These are phyloP conservation scores for Elephantulus edwardii DNA, from an alignment of 2,113 vertebrate species.

Conservation along the genomic window DNA sequence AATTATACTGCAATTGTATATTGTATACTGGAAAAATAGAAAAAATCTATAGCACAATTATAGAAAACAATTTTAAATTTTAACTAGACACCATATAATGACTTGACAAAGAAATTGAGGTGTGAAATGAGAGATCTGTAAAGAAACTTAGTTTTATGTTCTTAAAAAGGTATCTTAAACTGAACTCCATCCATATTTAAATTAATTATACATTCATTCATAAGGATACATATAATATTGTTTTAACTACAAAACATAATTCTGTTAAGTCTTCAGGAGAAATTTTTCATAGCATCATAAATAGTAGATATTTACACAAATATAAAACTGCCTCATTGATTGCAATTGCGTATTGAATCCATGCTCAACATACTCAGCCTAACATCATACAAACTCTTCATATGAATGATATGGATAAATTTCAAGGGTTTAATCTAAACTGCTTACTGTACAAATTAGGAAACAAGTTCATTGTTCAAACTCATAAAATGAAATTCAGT, in stretches of 20 bases:
- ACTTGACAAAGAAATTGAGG: background rate
- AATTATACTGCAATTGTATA: background rate
- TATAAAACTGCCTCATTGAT: background rate
- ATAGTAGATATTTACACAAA: background rate
- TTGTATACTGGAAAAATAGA: too few relatives aligned
- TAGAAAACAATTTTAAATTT: background rate
- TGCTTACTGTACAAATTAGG: constrained; percentile 26
- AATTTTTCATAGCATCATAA: background rate
- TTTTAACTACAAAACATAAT: background rate
- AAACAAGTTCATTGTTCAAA: too few relatives aligned
- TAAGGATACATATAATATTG: constrained; percentile 14
- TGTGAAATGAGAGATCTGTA: background rate
- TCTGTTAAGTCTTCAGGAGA: constrained; percentile 8
- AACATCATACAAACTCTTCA: background rate
- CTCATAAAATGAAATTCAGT: background rate
- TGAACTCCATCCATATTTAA: background rate
- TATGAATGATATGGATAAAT: background rate
- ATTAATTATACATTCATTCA: background rate
- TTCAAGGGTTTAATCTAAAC: background rate
- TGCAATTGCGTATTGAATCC: background rate
- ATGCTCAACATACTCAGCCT: background rate
- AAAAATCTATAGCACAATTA: background rate
- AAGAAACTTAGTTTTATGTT: background rate
- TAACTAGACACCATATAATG: background rate
- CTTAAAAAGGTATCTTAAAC: background rate